A percentile compares a stretch with the other conserved stretches of the same genome.
Evolutionary conservation across 2,888 invertebrate species (phyloP).

Genomic region (Isotomurus palustris): DNA sequence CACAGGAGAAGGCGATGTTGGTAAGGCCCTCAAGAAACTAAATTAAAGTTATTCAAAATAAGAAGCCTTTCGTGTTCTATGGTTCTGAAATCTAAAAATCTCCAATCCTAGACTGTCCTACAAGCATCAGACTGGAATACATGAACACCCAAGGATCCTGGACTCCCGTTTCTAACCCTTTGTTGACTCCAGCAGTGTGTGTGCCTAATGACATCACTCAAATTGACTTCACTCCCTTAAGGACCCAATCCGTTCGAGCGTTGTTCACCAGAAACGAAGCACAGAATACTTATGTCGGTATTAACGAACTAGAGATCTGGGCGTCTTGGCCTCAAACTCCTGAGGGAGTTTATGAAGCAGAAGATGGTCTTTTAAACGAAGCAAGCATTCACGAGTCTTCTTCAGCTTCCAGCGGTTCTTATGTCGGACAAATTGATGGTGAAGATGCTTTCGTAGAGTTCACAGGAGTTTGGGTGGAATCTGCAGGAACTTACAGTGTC

Average conservation of each 20-base stretch:
- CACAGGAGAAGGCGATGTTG: constrained; percentile 24
- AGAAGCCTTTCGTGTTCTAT: no score
- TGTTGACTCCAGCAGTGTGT: constrained; percentile 22
- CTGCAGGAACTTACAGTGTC: constrained; percentile 26
- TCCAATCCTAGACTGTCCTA: constrained; percentile 32
- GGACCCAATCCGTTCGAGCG: constrained; percentile 29
- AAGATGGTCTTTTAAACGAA: constrained; percentile 34
- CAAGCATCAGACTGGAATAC: constrained; percentile 25
- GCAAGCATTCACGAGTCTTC: constrained; percentile 20
- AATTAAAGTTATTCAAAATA: not conserved
- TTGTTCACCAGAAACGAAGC: constrained; percentile 29
- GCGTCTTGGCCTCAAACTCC: constrained; percentile 38
- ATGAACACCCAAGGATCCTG: constrained; percentile 14
- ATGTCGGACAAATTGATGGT: constrained; percentile 27
- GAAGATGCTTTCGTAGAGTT: constrained; percentile 32
- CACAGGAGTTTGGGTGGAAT: constrained; percentile 41
- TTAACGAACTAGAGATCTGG: constrained; percentile 43
- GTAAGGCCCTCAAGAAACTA: constrained; percentile 13
- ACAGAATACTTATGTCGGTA: constrained; percentile 37
- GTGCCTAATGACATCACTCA: constrained; percentile 34
- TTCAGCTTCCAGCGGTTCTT: constrained; percentile 33
- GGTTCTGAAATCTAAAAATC: not conserved
- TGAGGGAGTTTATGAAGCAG: constrained; percentile 34
- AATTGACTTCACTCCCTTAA: constrained; percentile 33
- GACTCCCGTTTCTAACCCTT: constrained; percentile 21